Evolutionary conservation across 2,113 vertebrate species (phyloP).

Genomic region (Trachemys scripta): DNA sequence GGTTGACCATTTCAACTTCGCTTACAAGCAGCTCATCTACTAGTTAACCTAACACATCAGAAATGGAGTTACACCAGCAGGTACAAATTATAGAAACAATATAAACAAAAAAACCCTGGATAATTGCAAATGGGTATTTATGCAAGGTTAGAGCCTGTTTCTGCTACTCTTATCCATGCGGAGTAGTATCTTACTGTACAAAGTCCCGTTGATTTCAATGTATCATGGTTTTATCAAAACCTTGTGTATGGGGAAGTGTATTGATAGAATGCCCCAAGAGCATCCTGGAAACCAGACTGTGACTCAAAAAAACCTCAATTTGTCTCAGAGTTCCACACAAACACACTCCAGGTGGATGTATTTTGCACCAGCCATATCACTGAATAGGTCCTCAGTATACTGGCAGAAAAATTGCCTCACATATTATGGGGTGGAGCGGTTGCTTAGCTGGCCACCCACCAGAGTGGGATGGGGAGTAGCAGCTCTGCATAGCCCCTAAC

Average conservation of each 20-base stretch:
- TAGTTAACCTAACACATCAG: neutral
- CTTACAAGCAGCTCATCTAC: neutral
- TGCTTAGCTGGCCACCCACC: neutral
- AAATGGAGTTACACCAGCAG: neutral
- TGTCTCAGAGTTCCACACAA: neutral
- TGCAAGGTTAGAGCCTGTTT: neutral
- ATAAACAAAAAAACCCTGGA: neutral
- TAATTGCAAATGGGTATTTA: neutral
- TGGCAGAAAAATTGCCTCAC: neutral
- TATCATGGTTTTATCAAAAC: neutral
- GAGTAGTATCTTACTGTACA: neutral
- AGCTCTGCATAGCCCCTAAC: neutral
- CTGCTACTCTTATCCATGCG: accelerated
- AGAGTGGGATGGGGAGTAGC: neutral
- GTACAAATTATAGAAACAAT: accelerated
- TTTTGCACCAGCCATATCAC: neutral
- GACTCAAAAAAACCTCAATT: neutral
- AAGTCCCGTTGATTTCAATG: accelerated
- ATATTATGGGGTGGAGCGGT: neutral
- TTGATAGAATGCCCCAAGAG: neutral
- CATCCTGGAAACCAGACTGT: neutral
- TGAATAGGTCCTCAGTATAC: neutral
- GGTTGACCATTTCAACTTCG: neutral
- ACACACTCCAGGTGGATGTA: neutral
- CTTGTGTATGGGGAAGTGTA: neutral